These are phyloP conservation scores for Oreochromis aureus DNA, from an alignment of 2,113 vertebrate species.

Conservation along the genomic window DNA sequence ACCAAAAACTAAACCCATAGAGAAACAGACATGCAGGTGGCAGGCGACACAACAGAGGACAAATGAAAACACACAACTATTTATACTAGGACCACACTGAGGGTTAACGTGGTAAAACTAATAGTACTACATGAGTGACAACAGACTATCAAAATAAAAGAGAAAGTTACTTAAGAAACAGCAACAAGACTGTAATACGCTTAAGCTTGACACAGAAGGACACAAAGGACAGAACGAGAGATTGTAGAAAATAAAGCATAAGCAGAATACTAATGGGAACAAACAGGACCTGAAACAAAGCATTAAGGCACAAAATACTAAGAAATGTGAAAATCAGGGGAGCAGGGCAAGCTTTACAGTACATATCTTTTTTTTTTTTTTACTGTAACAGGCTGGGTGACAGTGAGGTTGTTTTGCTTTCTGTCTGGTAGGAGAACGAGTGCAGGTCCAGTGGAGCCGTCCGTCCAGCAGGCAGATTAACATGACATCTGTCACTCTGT, in stretches of 20 bases:
- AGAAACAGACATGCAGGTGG: no score
- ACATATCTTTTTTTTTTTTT: not conserved
- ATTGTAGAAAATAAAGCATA: not conserved
- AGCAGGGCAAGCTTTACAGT: not conserved
- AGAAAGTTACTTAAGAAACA: no score
- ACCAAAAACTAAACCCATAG: not conserved
- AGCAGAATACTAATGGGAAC: not conserved
- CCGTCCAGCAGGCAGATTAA: conserved; percentile 63
- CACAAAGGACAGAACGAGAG: not conserved
- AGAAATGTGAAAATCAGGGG: not conserved
- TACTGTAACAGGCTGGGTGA: not conserved
- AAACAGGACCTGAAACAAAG: not conserved
- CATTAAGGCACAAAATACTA: not conserved
- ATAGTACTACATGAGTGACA: not conserved
- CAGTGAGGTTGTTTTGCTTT: not conserved
- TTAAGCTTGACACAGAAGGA: not conserved
- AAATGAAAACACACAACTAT: no score
- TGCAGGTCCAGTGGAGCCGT: conserved; percentile 23
- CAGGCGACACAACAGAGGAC: no score
- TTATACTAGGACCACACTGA: no score
- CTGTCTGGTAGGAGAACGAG: not conserved
- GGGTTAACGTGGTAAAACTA: no score
- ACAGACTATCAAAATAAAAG: no score
- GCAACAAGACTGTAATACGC: not conserved
- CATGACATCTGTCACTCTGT: conserved; percentile 67